These are phyloP conservation scores for Vespertilio murinus DNA, from an alignment of 2,797 vertebrate genomes.

Conservation along the genomic window DNA sequence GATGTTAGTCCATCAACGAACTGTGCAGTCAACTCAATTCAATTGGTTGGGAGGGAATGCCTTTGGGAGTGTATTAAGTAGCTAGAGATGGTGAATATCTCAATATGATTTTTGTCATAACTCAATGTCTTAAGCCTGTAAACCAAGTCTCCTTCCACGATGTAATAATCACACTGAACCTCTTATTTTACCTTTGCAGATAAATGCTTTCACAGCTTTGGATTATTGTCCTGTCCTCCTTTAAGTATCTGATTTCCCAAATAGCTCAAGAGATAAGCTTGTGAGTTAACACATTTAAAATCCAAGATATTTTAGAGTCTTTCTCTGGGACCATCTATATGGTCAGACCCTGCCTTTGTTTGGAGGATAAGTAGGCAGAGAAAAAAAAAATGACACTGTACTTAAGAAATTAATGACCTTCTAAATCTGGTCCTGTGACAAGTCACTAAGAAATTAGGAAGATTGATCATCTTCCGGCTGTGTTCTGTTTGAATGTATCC, in stretches of 20 bases:
- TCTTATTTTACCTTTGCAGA: background rate
- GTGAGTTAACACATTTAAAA: background rate
- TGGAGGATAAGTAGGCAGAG: slow-evolving; percentile 44
- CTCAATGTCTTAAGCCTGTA: background rate
- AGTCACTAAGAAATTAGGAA: slow-evolving; percentile 61
- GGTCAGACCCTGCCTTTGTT: background rate
- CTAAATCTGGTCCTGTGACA: slow-evolving; percentile 51
- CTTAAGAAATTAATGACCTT: slow-evolving; percentile 67
- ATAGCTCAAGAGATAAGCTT: background rate
- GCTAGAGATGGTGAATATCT: background rate
- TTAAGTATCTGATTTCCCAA: background rate
- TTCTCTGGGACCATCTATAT: background rate
- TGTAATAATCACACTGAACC: background rate
- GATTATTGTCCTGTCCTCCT: background rate
- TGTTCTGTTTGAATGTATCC: slow-evolving; percentile 16
- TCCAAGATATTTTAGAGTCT: background rate
- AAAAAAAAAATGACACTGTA: background rate
- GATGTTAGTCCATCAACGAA: background rate
- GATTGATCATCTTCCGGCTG: slow-evolving; percentile 37
- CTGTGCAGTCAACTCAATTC: background rate
- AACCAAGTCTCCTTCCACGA: background rate
- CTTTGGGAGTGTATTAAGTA: background rate
- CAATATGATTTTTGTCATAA: background rate
- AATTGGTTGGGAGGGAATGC: background rate
- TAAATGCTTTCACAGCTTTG: background rate